phyloP scores from a whole-genome alignment of 2,797 vertebrate species.

The Okamejei kenojei region DNA sequence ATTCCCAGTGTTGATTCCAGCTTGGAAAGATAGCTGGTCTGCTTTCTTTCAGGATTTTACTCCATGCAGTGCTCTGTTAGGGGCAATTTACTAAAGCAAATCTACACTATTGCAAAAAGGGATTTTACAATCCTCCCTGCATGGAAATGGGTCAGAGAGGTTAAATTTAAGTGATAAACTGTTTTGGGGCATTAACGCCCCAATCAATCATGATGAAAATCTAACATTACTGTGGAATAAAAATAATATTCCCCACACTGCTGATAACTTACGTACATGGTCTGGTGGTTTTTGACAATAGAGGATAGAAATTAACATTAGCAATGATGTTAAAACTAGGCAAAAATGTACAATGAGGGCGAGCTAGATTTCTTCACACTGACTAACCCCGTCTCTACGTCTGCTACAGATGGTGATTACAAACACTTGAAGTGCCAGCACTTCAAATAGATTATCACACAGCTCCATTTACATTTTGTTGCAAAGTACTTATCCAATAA shows the following conservation, averaged over 20 bases:
- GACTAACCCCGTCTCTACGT: slow-evolving; percentile 65
- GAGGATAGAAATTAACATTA: slow-evolving; percentile 77
- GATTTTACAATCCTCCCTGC: neutral
- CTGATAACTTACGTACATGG: slow-evolving; percentile 76
- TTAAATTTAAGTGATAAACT: neutral
- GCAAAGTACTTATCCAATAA: slow-evolving; percentile 49
- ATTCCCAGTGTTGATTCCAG: neutral
- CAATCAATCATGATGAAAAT: neutral
- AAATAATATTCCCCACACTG: slow-evolving; percentile 64
- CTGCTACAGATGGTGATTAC: slow-evolving; percentile 64
- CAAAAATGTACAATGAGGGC: slow-evolving; percentile 49
- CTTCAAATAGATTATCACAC: slow-evolving; percentile 64
- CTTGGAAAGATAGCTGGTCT: neutral
- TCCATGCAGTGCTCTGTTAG: neutral
- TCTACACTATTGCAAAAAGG: neutral
- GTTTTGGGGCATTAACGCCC: neutral
- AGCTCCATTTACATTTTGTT: slow-evolving; percentile 86
- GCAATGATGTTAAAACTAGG: slow-evolving; percentile 86
- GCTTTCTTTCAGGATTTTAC: neutral
- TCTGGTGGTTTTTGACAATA: slow-evolving; percentile 71
- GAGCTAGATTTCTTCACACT: slow-evolving; percentile 58
- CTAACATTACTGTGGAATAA: neutral
- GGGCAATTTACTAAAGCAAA: neutral
- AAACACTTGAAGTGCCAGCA: slow-evolving; percentile 72
- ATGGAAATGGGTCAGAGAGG: neutral